Evolutionary conservation across 2,888 invertebrate genomes (phyloP), one percentile per base, ranked within the genome.

Genomic region (Cephalotes varians): DNA sequence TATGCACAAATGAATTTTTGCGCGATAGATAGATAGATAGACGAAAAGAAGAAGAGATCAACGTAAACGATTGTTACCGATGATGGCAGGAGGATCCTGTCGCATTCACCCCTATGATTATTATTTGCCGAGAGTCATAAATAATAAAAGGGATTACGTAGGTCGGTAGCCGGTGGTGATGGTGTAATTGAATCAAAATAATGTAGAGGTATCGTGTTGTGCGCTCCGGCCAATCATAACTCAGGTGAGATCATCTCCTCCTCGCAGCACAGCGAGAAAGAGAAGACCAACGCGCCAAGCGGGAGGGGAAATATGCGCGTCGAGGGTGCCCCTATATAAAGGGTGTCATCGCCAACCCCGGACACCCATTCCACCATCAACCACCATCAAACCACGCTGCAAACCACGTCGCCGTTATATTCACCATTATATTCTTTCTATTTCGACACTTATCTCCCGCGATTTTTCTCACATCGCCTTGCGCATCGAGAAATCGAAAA

Each of bases 141-240:
- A 93, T 93, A 92, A 91, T 87, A 87, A 90, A 87, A 87, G 87
- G 87, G 89, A 91, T 92, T 92, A 92, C 91, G 92, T 91, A 90
- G 92, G 91, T 90, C 85, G 92, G 88, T 90, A 82, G 90, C 86
- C 89, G 87, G 65, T 81, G 91, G 90, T 89, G 87, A 56, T 79
- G 92, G 90, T 92, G 90, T 93, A 93, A 93, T 93, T 93, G 93
- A 93, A 93, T 93, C 88, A 93, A 92, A 93, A 93, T 93, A 93
- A 93, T 93, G 92, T 92, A 88, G 90, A 90, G 93, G 93, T 93
- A 92, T 93, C 93, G 91, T 92, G 92, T 93, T 93, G 90, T 93
- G 89, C 88, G 88, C 89, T 87, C 56, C 88, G 91, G 89, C 92
- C 91, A 93, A 93, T 92, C 93, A 93, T 94, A 93, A 93, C 86